These are phyloP conservation scores for Tauraco erythrolophus DNA, from an alignment of 2,113 vertebrate genomes.

Conservation along the genomic window DNA sequence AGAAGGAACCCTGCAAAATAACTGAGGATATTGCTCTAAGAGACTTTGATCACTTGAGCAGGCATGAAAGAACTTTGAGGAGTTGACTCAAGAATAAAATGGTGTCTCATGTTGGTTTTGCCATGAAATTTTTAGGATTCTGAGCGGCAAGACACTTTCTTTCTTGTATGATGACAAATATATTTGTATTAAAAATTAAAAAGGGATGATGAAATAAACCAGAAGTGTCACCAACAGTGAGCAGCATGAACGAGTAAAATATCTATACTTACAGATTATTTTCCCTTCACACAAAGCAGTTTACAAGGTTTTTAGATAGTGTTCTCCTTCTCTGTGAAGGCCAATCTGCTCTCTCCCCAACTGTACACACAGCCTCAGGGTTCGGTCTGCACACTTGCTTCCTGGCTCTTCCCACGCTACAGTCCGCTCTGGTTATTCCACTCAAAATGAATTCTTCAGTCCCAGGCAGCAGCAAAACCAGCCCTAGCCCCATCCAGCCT, in stretches of 20 bases:
- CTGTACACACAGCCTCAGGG: not conserved
- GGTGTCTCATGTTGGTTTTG: rapidly evolving
- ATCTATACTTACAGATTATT: not conserved
- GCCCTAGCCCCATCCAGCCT: not conserved
- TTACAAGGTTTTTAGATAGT: not conserved
- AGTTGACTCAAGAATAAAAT: not conserved
- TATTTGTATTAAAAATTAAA: not conserved
- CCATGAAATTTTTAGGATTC: not conserved
- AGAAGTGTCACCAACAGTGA: not conserved
- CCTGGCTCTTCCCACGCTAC: not conserved
- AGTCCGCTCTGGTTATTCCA: not conserved
- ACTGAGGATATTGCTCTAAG: not conserved
- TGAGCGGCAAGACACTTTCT: not conserved
- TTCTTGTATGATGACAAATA: not conserved
- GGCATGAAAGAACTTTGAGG: not conserved
- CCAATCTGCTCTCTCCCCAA: not conserved
- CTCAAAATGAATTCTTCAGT: not conserved
- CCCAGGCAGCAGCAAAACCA: not conserved
- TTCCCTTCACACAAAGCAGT: not conserved
- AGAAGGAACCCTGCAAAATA: not conserved
- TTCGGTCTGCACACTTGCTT: not conserved
- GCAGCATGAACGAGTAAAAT: not conserved
- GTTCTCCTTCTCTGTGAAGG: not conserved
- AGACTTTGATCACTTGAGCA: not conserved
- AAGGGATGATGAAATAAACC: not conserved